Evolutionary conservation across 1,140 invertebrate genomes (phyloP), one percentile per base, ranked within the genome.

Genomic region (Ceratosolen solmsi): DNA sequence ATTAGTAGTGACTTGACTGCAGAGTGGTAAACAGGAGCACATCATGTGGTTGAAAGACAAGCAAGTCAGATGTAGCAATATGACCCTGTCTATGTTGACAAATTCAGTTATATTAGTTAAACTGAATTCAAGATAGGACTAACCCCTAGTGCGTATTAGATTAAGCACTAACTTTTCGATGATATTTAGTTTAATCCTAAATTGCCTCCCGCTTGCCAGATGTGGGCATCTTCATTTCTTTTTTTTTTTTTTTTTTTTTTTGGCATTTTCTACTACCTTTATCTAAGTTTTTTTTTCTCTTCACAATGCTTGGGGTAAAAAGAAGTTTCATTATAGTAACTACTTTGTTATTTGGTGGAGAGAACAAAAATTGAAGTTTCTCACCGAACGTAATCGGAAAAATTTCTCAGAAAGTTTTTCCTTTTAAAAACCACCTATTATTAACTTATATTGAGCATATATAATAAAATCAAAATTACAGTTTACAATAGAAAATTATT

Each of bases 81-180:
- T 88, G 86, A 87, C 86, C 86, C 68, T 30, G 83, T 89, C 83
- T 73, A 15, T 60, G 27, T 36, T 84, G 68, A 86, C 84, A 86
- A 89, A 89, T 89, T 84, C 84, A 89, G 85, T 90, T 89, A 86
- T 82, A 85, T 86, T 89, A 89, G 88, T 90, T 89, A 88, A 82
- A 60, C 71, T 83, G 84, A 88, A 89, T 87, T 88, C 85, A 87
- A 83, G 80, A 77, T 84, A 80, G 36, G 30, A 58, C n/a, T 36
- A 56, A 25, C 17, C 58, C 20, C 38, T 33, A 4, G 11, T 58
- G 49, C 0, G 17, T 46, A 46, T 58, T 73, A 25, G 78, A 80
- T 80, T 80, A 80, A 41, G 71, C 20, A 33, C 58, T 75, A 75
- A 75, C 41, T 81, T 81, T 20, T 22, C 46, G 3, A 20, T 49